phyloP scores from a whole-genome alignment of 2,113 vertebrate species.

The Aptenodytes patagonicus region DNA sequence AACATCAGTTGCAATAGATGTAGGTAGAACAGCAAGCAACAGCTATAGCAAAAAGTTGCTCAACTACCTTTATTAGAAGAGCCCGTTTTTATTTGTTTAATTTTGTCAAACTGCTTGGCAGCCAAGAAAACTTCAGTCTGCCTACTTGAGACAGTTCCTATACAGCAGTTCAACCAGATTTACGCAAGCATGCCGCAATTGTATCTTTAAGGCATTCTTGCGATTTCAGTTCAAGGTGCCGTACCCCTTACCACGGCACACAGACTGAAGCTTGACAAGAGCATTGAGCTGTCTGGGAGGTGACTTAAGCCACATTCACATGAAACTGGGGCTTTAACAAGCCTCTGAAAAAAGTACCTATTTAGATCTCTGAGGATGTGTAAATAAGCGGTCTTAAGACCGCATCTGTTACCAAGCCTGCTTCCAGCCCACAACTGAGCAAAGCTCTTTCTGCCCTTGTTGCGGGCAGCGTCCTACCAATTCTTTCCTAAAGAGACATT shows the following conservation, averaged over 20 bases:
- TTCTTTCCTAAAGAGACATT: too few species aligned
- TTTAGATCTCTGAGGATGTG: neutral
- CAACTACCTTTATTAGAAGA: neutral
- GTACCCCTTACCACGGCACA: neutral
- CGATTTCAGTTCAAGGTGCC: neutral
- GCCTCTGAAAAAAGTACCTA: neutral
- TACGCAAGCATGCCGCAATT: neutral
- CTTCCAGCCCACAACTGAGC: rapidly evolving
- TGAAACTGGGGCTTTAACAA: rapidly evolving
- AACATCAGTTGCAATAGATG: neutral
- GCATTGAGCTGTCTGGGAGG: rapidly evolving
- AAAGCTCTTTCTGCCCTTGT: rapidly evolving
- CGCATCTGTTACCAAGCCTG: rapidly evolving
- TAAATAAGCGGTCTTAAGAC: rapidly evolving
- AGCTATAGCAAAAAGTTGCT: neutral
- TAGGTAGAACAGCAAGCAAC: neutral
- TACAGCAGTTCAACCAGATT: neutral
- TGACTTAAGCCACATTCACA: neutral
- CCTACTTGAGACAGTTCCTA: neutral
- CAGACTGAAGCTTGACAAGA: too few species aligned
- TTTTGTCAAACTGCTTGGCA: neutral
- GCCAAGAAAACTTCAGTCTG: neutral
- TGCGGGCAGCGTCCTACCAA: neutral
- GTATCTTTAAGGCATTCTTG: neutral
- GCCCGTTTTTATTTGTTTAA: neutral